Evolutionary conservation across 2,888 invertebrate species (phyloP).

Genomic region (Phyllotreta cruciferae): DNA sequence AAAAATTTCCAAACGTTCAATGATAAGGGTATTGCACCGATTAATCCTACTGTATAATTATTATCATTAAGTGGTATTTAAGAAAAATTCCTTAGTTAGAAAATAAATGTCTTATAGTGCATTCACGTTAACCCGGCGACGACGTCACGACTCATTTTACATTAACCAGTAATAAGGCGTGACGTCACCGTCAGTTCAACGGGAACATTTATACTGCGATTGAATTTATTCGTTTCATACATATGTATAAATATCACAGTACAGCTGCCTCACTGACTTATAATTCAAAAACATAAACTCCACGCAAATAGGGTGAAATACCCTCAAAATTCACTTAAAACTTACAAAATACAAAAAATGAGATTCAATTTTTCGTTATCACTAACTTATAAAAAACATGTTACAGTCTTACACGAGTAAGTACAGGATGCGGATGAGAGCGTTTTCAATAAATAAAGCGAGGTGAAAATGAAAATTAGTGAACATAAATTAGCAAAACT

Average conservation of each 20-base stretch:
- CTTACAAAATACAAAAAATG: constrained; percentile 4
- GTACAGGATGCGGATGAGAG: constrained; percentile 24
- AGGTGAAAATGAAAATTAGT: constrained; percentile 14
- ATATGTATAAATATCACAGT: constrained; percentile 5
- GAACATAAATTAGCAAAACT: constrained; percentile 4
- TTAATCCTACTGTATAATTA: too few species aligned
- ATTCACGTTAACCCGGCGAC: too few species aligned
- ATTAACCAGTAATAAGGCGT: neutral
- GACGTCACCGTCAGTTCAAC: neutral
- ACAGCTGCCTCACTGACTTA: constrained; percentile 6
- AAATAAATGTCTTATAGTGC: too few species aligned
- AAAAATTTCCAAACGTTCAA: too few species aligned
- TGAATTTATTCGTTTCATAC: too few species aligned
- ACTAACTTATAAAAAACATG: neutral
- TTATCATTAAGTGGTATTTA: too few species aligned
- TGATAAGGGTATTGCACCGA: too few species aligned
- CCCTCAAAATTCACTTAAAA: constrained; percentile 7
- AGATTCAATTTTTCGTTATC: constrained; percentile 9
- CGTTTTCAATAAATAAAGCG: constrained; percentile 41
- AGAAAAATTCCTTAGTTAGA: too few species aligned
- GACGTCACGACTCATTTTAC: too few species aligned
- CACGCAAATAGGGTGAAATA: constrained; percentile 5
- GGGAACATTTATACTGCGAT: neutral
- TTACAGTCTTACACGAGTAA: too few species aligned
- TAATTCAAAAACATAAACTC: neutral